Percentiles rank a stretch among this genome's conserved stretches.
Evolutionary conservation across 2,888 invertebrate species (phyloP).

Genomic region (Sepioteuthis lessoniana): DNA sequence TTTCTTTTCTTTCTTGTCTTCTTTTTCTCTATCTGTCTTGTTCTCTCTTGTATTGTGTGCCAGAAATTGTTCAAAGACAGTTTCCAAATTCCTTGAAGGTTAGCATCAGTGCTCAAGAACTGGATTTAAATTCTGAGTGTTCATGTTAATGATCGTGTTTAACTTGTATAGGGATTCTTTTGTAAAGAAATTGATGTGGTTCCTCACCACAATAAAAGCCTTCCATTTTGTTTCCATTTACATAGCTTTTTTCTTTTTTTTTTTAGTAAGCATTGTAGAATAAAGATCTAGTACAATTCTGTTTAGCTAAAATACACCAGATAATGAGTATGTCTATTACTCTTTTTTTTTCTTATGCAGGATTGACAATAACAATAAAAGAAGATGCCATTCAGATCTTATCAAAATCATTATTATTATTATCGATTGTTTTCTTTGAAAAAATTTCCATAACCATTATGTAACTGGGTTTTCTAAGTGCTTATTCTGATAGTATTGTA

Average conservation of each 20-base stretch:
- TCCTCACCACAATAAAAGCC: background rate
- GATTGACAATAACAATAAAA: background rate
- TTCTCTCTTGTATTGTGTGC: background rate
- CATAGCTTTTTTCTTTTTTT: background rate
- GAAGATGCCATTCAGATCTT: background rate
- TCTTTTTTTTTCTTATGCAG: background rate
- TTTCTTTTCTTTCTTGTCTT: background rate
- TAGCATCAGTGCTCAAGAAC: background rate
- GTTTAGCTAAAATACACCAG: conserved; percentile 11
- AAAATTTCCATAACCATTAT: conserved; percentile 13
- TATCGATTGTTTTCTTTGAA: background rate
- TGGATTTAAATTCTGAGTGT: background rate
- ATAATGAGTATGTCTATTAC: background rate
- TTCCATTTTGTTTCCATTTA: background rate
- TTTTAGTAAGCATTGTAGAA: background rate
- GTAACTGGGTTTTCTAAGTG: conserved; percentile 7
- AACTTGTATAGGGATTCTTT: background rate
- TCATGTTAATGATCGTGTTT: background rate
- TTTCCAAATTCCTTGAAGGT: background rate
- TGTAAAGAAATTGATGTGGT: background rate
- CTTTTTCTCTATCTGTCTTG: background rate
- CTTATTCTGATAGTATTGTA: background rate
- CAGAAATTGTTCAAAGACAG: conserved; percentile 16
- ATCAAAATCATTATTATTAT: background rate
- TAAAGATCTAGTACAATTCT: conserved; percentile 33